A percentile compares a stretch with the other conserved stretches of the same genome.
phyloP scores from a whole-genome alignment of 1,140 invertebrate genomes.

The Zaprionus ornatus region DNA sequence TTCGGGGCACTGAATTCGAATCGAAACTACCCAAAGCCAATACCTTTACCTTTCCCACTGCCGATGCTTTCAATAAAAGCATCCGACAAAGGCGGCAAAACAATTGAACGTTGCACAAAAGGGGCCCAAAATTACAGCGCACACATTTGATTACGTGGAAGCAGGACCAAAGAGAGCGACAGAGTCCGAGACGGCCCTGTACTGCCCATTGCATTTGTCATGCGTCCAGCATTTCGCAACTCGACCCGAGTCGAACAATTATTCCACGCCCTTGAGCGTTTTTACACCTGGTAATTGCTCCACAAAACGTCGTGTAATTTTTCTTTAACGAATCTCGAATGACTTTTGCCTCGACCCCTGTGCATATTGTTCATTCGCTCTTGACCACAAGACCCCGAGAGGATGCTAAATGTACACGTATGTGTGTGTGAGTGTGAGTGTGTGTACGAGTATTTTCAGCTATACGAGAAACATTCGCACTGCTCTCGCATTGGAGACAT shows the following conservation, averaged over 20 bases:
- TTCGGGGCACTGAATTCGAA: background rate
- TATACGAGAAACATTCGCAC: slow-evolving; percentile 22
- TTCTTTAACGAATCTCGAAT: slow-evolving; percentile 77
- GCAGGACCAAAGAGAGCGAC: slow-evolving; percentile 2
- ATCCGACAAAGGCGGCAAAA: slow-evolving; percentile 65
- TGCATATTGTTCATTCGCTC: slow-evolving; percentile 44
- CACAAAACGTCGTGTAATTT: slow-evolving; percentile 78
- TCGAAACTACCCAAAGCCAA: slow-evolving; percentile 4
- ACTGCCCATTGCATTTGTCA: slow-evolving; percentile 60
- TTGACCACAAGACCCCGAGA: slow-evolving; percentile 17
- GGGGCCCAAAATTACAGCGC: slow-evolving; percentile 68
- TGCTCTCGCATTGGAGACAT: slow-evolving; percentile 45
- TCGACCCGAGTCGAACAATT: slow-evolving; percentile 63
- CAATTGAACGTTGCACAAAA: slow-evolving; percentile 68
- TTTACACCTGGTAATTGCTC: slow-evolving; percentile 81
- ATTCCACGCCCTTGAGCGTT: slow-evolving; percentile 68
- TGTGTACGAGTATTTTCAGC: slow-evolving; percentile 27
- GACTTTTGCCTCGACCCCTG: slow-evolving; percentile 59
- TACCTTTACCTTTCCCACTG: background rate
- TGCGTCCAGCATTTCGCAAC: slow-evolving; percentile 54
- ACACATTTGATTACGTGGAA: slow-evolving; percentile 56
- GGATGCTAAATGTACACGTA: background rate
- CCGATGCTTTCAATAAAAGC: slow-evolving; percentile 71
- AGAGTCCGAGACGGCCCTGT: background rate
- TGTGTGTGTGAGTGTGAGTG: background rate